Evolutionary conservation across 2,797 vertebrate genomes (phyloP).

Genomic region (Hydrophis major): DNA sequence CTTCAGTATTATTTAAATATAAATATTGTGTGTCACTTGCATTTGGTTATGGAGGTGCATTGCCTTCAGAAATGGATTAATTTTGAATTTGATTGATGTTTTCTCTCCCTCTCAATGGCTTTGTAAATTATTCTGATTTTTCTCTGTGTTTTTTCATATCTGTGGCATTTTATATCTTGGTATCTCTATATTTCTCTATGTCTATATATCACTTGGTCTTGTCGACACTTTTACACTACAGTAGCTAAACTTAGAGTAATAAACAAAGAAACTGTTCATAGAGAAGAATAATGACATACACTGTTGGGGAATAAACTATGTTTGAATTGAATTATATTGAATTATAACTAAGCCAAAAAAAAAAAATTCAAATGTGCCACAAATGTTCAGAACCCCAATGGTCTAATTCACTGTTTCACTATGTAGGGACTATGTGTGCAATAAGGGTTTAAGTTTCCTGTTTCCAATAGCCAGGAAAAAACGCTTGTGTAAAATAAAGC

Average conservation of each 20-base stretch:
- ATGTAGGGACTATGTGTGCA: neutral
- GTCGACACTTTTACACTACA: neutral
- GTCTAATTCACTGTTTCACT: neutral
- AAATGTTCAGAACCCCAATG: neutral
- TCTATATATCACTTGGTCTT: neutral
- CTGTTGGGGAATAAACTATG: neutral
- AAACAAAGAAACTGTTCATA: neutral
- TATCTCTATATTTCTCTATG: neutral
- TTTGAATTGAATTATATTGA: neutral
- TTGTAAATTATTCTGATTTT: neutral
- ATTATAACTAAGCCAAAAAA: neutral
- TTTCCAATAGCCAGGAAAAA: neutral
- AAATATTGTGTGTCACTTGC: neutral
- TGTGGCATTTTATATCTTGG: neutral
- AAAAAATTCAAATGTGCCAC: neutral
- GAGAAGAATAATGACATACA: neutral
- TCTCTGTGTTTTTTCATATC: neutral
- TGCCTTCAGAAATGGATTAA: neutral
- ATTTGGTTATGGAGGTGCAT: neutral
- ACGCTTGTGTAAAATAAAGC: neutral
- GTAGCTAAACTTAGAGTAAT: neutral
- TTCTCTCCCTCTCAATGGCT: neutral
- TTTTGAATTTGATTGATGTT: neutral
- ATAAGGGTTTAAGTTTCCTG: neutral
- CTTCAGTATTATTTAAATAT: neutral